Base-by-base conservation (phyloP, 1,140 invertebrate genomes). In the Drosophila hydei region DNA sequence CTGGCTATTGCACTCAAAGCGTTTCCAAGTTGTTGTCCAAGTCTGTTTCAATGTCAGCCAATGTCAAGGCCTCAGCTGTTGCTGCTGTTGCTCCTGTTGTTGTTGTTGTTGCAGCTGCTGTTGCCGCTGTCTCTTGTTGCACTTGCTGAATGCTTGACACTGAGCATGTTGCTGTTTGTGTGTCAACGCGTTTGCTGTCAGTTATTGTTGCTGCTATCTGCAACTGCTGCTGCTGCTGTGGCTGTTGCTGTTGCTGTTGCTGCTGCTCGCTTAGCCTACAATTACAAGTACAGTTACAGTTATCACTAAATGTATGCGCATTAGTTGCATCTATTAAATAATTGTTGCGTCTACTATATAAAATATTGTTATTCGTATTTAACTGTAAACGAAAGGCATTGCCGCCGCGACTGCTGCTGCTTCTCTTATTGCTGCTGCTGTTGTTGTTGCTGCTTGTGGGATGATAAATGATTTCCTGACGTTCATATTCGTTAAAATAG, bases 391-490 rank as follows among this genome's bases (percentile, higher is more conserved):
- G 61, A 54, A 64, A 64, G 40, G 38, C 61, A 58, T 65, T 64
- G 40, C 61, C 21, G 33, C 60, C 11, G 36, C 60, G 23, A 36
- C 56, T 72, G 54, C 43, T 71, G 47, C 25, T 47, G 50, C 30
- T 64, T 51, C 54, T 42, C 40, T 40, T 73, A 51, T 36, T 62
- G 40, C 23, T 73, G 60, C 43, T 62, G 67, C 36, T 80, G 68
- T 42, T 76, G 79, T 48, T 73, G 62, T 65, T 75, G 21, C 60
- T 87, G 65, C 69, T 81, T 72, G 75, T 83, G 59, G 78, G 79
- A 77, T 89, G 87, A 90, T 90, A 90, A 75, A 90, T 90, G 84
- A 90, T 90, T 90, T 90, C 88, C 88, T 90, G 88, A 81, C 88
- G 88, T 72, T 90, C 88, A 70, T 90, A 90, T 81, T 90, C 88